phyloP scores from a whole-genome alignment of 2,113 vertebrate species.

The Perca flavescens region DNA sequence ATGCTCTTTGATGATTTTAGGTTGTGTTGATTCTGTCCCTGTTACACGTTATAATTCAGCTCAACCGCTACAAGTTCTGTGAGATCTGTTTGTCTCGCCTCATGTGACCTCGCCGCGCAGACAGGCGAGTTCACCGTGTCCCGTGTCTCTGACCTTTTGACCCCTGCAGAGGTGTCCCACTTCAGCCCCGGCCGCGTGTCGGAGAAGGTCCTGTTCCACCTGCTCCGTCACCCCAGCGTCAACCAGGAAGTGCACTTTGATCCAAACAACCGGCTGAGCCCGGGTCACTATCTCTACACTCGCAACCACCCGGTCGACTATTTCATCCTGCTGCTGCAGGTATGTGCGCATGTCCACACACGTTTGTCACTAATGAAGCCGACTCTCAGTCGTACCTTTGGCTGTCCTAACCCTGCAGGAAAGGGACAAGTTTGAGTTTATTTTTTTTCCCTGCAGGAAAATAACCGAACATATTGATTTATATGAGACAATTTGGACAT shows the following conservation, averaged over 20 bases:
- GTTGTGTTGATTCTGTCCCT: background rate
- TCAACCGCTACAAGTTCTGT: background rate
- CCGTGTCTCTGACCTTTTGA: slow-evolving; percentile 21
- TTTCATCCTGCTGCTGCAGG: slow-evolving; percentile 94
- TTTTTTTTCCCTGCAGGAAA: no score
- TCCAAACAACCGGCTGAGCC: slow-evolving; percentile 84
- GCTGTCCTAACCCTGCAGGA: no score
- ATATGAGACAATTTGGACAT: no score
- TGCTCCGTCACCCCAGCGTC: slow-evolving; percentile 92
- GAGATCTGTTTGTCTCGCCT: background rate
- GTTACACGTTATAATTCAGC: background rate
- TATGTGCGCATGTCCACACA: slow-evolving; percentile 42
- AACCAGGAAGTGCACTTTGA: slow-evolving; percentile 94
- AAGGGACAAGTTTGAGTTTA: no score
- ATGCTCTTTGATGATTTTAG: no score
- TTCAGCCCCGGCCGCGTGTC: slow-evolving; percentile 89
- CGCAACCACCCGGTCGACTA: slow-evolving; percentile 93
- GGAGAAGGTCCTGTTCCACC: slow-evolving; percentile 91
- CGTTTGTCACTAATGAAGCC: no score
- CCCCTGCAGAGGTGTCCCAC: slow-evolving; percentile 89
- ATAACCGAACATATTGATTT: no score
- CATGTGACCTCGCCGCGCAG: background rate
- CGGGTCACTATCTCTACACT: slow-evolving; percentile 91
- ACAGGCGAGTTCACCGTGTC: background rate
- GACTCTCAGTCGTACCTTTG: no score